phyloP scores from a whole-genome alignment of 2,113 vertebrate species.

The Catharus fuscescens region DNA sequence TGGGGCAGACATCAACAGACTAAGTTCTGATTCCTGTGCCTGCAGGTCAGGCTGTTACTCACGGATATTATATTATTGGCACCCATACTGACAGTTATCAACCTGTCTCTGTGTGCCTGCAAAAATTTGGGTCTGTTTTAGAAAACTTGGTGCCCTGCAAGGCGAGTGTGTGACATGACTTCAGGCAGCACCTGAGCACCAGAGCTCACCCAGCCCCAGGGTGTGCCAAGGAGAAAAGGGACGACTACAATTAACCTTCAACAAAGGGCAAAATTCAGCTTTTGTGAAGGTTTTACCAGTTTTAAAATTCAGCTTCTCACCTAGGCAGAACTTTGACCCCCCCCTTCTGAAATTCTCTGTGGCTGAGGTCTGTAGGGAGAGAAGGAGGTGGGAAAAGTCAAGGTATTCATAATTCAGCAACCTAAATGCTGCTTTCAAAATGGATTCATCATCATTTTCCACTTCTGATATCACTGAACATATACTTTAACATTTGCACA shows the following conservation, averaged over 20 bases:
- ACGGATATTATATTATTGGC: not conserved
- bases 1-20: not conserved
- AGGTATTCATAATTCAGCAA: not conserved
- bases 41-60: not conserved
- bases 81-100: not conserved
- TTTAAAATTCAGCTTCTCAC: not conserved
- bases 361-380: not conserved
- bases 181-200: not conserved
- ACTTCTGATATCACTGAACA: not conserved
- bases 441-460: not conserved
- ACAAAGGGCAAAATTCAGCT: not conserved
- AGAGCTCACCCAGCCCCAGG: not conserved
- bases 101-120: not conserved
- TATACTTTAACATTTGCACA: accelerated
- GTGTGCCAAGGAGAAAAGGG: not conserved
- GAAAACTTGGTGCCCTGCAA: not conserved
- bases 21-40: not conserved
- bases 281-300: not conserved
- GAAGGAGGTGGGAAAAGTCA: not conserved
- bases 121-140: not conserved
- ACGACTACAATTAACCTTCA: not conserved
- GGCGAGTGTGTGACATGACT: accelerated
- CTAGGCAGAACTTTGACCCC: not conserved
- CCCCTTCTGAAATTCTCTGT: not conserved
- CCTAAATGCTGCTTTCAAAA: not conserved